Conservation (phyloP, 35 echinoderm and acorn worm species). For the Apostichopus japonicus region DNA sequence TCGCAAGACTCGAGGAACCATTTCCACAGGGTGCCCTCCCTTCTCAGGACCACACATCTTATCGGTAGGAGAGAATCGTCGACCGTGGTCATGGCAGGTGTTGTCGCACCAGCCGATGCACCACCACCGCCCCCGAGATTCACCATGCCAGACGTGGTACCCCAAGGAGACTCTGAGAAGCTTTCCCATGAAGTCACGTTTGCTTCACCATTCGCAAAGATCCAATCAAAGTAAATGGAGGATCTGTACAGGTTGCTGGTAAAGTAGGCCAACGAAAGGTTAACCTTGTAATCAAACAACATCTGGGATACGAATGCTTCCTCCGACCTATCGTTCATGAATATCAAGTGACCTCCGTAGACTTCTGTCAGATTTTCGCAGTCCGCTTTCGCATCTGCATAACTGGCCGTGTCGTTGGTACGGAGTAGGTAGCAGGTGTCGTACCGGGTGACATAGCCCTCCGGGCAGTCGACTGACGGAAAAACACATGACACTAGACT, state of each 20-base stretch:
- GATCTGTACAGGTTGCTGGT: conserved; percentile 44
- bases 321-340: conserved; percentile 65
- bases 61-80: not conserved
- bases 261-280: conserved; percentile 36
- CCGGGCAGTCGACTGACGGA: conserved; percentile 76
- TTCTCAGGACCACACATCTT: conserved; percentile 33
- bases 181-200: conserved; percentile 71
- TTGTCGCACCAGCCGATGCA: not conserved
- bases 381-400: conserved; percentile 69
- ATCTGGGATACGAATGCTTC: conserved; percentile 61
- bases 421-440: conserved; percentile 85
- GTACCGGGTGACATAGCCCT: conserved; percentile 71
- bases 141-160: conserved; percentile 8
- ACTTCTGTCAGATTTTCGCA: conserved; percentile 72
- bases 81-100: not conserved
- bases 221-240: conserved; percentile 70
- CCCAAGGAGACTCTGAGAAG: not conserved
- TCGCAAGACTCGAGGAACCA: conserved; percentile 57
- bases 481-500: not conserved
- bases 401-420: conserved; percentile 55
- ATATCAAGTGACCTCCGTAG: conserved; percentile 81
- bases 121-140: not conserved
- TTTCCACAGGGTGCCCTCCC: conserved; percentile 63
- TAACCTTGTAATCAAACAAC: conserved; percentile 50
- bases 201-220: conserved; percentile 27